Evolutionary conservation across 1,140 invertebrate species (phyloP).

Genomic region (Propsilocerus akamusi): DNA sequence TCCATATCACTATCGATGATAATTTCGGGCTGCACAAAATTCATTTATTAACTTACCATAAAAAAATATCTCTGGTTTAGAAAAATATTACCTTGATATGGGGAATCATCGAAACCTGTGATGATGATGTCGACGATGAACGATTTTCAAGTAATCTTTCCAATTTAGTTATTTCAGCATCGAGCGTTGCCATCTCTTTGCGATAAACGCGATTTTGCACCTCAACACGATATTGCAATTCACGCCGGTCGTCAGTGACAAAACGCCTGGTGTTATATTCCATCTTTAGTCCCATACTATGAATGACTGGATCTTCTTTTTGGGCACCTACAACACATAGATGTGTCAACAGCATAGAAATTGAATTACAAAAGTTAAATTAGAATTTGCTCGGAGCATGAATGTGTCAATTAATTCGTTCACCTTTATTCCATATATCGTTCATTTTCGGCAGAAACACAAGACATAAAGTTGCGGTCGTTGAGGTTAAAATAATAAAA

Average conservation of each 20-base stretch:
- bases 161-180: constrained; percentile 57
- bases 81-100: constrained; percentile 26
- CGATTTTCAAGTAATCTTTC: constrained; percentile 43
- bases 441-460: constrained; percentile 73
- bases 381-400: background rate
- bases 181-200: constrained; percentile 58
- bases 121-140: constrained; percentile 28
- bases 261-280: constrained; percentile 72
- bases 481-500: constrained; percentile 62
- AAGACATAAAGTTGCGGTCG: constrained; percentile 67
- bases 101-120: constrained; percentile 32
- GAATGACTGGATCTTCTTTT: constrained; percentile 56
- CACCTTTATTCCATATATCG: constrained; percentile 37
- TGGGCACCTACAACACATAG: background rate
- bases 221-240: constrained; percentile 68
- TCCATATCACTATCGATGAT: constrained; percentile 21
- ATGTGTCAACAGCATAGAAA: background rate
- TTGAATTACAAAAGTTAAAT: background rate
- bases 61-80: background rate
- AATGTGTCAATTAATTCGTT: constrained; percentile 11
- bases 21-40: constrained; percentile 26
- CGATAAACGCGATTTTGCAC: constrained; percentile 81
- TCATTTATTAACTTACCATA: background rate
- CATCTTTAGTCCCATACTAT: constrained; percentile 70
- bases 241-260: constrained; percentile 48